Evolutionary conservation across 2,888 invertebrate species (phyloP).

Genomic region (Xanthorhoe designata): DNA sequence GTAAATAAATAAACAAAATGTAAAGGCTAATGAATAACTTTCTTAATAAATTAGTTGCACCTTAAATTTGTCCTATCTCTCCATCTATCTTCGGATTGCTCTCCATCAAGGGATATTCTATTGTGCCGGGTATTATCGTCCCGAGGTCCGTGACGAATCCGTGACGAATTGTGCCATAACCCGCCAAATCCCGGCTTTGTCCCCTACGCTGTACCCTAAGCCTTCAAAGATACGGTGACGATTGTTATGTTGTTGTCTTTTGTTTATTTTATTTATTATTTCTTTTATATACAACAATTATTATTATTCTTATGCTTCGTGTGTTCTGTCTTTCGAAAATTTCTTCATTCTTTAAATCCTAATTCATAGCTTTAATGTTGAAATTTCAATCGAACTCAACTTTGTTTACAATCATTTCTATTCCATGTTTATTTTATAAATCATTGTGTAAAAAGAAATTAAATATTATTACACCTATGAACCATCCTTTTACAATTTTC

Average conservation of each 20-base stretch:
- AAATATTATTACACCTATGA: too few species aligned
- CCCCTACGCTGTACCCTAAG: slow-evolving; percentile 45
- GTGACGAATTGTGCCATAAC: slow-evolving; percentile 74
- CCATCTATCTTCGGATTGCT: neutral
- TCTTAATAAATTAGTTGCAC: neutral
- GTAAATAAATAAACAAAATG: too few species aligned
- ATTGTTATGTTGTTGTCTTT: neutral
- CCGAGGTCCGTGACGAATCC: slow-evolving; percentile 67
- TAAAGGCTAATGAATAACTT: neutral
- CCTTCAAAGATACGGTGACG: neutral
- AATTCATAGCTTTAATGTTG: too few species aligned
- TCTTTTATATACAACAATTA: too few species aligned
- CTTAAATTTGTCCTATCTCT: neutral
- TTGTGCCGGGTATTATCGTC: slow-evolving; percentile 45
- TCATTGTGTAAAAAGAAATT: too few species aligned
- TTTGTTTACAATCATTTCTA: too few species aligned
- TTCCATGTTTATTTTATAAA: too few species aligned
- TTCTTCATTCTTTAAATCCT: too few species aligned
- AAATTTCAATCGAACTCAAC: too few species aligned
- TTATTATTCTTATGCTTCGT: too few species aligned
- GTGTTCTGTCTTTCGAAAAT: too few species aligned
- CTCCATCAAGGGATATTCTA: slow-evolving; percentile 22
- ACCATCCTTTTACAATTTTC: too few species aligned
- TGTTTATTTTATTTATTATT: neutral
- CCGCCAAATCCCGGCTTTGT: slow-evolving; percentile 61